Base-by-base conservation (phyloP, 2,113 vertebrate species). In the Lophius piscatorius region DNA sequence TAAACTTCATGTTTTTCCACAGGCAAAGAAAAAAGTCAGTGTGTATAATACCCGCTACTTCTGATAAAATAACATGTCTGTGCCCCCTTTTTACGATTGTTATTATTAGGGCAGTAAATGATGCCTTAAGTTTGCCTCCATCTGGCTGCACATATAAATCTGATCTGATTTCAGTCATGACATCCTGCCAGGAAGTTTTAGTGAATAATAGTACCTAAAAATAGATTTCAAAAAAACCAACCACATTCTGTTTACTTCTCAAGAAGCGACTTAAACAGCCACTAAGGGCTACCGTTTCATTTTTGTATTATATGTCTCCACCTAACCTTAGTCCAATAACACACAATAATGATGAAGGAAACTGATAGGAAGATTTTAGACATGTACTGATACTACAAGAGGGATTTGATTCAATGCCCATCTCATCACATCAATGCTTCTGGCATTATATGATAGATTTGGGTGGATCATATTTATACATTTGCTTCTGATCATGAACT, bases 51-150 rank as follows among this genome's bases (percentile, higher is more conserved):
- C 67, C 69, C 42, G 26, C 23, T 59, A 17, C 39, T 20, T 49
- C 33, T 70, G 74, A 78, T 76, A 62, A 84, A 48, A 75, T 28
- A 49, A 6, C 14, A 34, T 18, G 8, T 50, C 55, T 24, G 50
- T 16, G 35, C 5, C 31, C 42, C 41, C 13, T 70, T 14, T 52
- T 21, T 52, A 31, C 38, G 36, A 9, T 20, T 38, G 9, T n/a
- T 52, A 36, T 34, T 68, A 47, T 70, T 35, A 22, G 20, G 21
- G 17, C 31, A 46, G 24, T 26, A 20, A 51, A 39, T 14, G 40
- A 39, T 62, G 48, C 55, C 47, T 64, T 42, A 44, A 72, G 44
- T 24, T 60, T 82, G 84, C 39, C 45, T 31, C 51, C 60, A 26
- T 59, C 74, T 80, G 81, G 70, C 34, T 34, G 11, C 23, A 59